Base-by-base conservation (phyloP, 2,888 invertebrate species). In the Parelbella ahira region DNA sequence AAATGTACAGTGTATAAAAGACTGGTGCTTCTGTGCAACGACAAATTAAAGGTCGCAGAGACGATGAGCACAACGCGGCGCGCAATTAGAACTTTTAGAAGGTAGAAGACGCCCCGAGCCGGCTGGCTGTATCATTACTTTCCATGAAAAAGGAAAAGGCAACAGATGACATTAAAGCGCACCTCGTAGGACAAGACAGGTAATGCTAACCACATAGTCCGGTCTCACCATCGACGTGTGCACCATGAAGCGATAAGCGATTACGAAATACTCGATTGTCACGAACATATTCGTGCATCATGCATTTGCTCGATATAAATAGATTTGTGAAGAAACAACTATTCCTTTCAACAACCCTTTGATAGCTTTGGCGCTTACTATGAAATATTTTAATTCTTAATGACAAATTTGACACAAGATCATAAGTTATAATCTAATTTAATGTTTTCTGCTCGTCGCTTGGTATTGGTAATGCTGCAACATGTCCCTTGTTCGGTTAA, bases 1-100 rank as follows among this genome's bases (percentile, higher is more conserved):
- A 53, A 51, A n/a, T n/a, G n/a, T n/a, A 47, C 48, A 51, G 41
- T 41, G 45, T 46, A 50, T 49, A n/a, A 59, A 61, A 60, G 56
- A 54, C 53, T 56, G 51, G 51, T 53, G 57, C 58, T 63, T 53
- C 60, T 53, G 65, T 57, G 64, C 56, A 66, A 64, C 63, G 55
- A 69, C 65, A 77, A 77, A 78, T 70, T 73, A 79, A 79, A 74
- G 74, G 72, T 75, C 69, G 68, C 60, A 60, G 68, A 62, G 64
- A 60, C 60, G 62, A 68, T 59, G 63, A 61, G 58, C n/a, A 68
- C 70, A 69, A 54, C 58, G 58, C 57, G 61, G 53, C 55, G 52
- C 48, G 59, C 67, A 73, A 73, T 74, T 75, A 73, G 69, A 74
- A 65, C 63, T 58, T 68, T 70, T 71, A 67, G 54, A 66, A 58